phyloP scores from a whole-genome alignment of 2,888 invertebrate species.

The Cryptocephalus moraei region DNA sequence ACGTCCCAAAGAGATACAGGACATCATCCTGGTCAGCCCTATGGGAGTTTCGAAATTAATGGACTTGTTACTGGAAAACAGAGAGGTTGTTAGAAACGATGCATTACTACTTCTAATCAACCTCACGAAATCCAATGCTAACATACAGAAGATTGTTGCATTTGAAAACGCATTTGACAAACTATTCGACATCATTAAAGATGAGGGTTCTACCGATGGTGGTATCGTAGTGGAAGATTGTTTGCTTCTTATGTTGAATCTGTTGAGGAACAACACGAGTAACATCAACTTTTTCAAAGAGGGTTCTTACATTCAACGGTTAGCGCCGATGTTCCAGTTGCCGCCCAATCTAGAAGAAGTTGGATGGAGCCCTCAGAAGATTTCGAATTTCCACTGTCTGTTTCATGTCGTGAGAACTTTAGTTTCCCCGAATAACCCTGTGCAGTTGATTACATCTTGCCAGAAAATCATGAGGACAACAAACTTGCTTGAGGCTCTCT shows the following conservation, averaged over 20 bases:
- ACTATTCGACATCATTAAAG: constrained; percentile 82
- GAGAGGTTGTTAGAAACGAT: constrained; percentile 94
- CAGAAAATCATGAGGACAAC: constrained; percentile 83
- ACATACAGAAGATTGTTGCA: constrained; percentile 97
- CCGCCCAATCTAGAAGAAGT: constrained; percentile 60
- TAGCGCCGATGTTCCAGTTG: constrained; percentile 80
- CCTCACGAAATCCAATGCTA: constrained; percentile 88
- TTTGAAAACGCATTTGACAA: constrained; percentile 98
- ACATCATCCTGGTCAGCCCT: constrained; percentile 79
- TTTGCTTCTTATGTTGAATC: constrained; percentile 80
- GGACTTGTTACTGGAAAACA: constrained; percentile 86
- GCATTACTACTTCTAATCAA: constrained; percentile 83
- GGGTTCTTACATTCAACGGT: constrained; percentile 86
- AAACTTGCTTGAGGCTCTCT: constrained; percentile 71
- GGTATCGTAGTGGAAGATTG: constrained; percentile 99
- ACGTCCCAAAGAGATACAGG: constrained; percentile 77
- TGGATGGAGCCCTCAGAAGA: constrained; percentile 89
- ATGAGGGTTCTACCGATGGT: constrained; percentile 68
- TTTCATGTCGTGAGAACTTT: constrained; percentile 81
- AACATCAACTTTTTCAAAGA: constrained; percentile 99
- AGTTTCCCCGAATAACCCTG: constrained; percentile 88
- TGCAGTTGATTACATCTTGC: constrained; percentile 66
- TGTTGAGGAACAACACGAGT: constrained; percentile 89
- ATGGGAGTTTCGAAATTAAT: constrained; percentile 96
- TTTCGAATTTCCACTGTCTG: constrained; percentile 88